A percentile compares a stretch with the other conserved stretches of the same genome.
These are phyloP conservation scores for Labia minor DNA, from an alignment of 2,888 invertebrate species.

Conservation along the genomic window DNA sequence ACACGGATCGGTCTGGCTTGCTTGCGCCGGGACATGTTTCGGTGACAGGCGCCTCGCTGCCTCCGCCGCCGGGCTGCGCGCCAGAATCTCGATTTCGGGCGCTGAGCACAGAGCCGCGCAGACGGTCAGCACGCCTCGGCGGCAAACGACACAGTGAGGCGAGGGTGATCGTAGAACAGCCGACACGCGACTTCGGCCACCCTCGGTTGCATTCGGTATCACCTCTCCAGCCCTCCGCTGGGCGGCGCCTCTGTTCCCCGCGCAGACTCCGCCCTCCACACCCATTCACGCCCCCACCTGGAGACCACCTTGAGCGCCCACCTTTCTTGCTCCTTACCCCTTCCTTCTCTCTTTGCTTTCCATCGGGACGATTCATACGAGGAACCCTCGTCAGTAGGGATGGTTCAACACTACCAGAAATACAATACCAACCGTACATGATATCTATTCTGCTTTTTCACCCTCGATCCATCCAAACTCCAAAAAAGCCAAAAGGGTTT, in stretches of 20 bases:
- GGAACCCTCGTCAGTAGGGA: too few relatives aligned
- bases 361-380: too few relatives aligned
- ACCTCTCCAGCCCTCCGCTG: conserved; percentile 23
- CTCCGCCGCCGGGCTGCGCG: not conserved
- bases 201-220: not conserved
- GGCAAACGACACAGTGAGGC: conserved; percentile 15
- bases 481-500: too few relatives aligned
- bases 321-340: not conserved
- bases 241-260: conserved; percentile 24
- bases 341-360: too few relatives aligned
- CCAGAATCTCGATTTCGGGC: not conserved
- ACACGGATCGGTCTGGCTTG: conserved; percentile 44
- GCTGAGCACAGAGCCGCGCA: not conserved
- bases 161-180: not conserved
- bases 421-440: too few relatives aligned
- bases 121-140: conserved; percentile 16
- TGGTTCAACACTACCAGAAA: too few relatives aligned
- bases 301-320: not conserved
- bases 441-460: too few relatives aligned
- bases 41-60: too few relatives aligned
- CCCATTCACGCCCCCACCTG: not conserved
- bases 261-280: not conserved
- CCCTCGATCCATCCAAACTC: too few relatives aligned
- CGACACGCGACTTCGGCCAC: not conserved
- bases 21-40: conserved; percentile 42